phyloP scores from a whole-genome alignment of 2,113 vertebrate genomes.

The Chauna torquata region DNA sequence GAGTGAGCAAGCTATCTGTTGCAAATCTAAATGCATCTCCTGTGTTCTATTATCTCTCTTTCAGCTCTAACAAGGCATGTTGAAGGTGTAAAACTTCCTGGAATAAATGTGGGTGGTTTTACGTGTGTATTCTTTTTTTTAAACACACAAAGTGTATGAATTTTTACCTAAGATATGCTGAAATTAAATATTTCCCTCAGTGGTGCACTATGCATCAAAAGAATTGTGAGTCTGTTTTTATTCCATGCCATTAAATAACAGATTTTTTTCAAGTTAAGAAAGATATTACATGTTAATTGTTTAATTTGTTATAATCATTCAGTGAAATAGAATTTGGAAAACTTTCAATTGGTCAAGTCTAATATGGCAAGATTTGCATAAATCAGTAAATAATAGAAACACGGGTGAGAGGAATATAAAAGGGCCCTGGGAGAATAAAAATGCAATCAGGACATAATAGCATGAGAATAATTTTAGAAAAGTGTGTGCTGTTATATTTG shows the following conservation, averaged over 20 bases:
- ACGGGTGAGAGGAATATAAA: background rate
- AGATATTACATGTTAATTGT: background rate
- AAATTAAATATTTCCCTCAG: background rate
- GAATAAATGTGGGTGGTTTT: background rate
- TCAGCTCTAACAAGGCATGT: background rate
- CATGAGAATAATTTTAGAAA: background rate
- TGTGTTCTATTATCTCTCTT: background rate
- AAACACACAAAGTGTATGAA: background rate
- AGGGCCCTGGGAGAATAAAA: background rate
- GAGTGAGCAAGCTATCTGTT: rapidly evolving
- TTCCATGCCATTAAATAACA: background rate
- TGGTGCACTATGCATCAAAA: background rate
- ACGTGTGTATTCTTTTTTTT: background rate
- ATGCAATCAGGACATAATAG: background rate
- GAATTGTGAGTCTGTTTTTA: background rate
- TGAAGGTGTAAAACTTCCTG: background rate
- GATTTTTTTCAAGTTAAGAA: background rate
- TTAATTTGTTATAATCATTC: background rate
- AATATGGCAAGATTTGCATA: background rate
- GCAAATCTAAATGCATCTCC: background rate
- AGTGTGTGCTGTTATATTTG: background rate
- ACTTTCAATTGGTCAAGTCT: background rate
- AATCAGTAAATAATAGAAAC: conserved; percentile 22
- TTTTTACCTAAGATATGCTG: background rate
- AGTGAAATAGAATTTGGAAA: background rate